Conservation (phyloP, 2,888 invertebrate species). For the Syrphus vitripennis region DNA sequence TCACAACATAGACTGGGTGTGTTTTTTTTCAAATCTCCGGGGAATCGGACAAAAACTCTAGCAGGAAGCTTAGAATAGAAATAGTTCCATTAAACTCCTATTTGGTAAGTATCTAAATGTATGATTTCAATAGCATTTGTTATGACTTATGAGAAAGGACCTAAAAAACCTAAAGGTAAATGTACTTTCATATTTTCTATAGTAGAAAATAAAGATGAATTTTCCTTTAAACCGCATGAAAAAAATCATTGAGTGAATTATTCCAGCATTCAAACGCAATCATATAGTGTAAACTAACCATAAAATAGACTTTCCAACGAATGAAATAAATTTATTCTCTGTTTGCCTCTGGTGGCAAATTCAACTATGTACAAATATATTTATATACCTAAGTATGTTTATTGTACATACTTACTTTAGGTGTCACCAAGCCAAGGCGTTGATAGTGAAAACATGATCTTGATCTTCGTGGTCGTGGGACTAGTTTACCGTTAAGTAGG, state of each 20-base stretch:
- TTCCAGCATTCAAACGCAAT: not conserved
- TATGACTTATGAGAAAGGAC: not conserved
- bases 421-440: slow-evolving; percentile 44
- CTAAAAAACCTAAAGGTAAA: no score
- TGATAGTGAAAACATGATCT: slow-evolving; percentile 66
- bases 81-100: no score
- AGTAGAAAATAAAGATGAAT: not conserved
- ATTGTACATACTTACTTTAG: not conserved
- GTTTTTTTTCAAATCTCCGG: no score
- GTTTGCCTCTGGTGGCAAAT: not conserved
- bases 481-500: slow-evolving; percentile 60
- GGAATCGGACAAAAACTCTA: no score
- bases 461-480: slow-evolving; percentile 65
- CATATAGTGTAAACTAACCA: not conserved
- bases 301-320: slow-evolving; percentile 34
- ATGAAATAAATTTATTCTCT: not conserved
- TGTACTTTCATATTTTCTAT: not conserved
- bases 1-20: no score
- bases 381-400: not conserved
- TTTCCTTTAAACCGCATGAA: not conserved
- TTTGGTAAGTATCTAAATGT: no score
- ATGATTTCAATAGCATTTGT: no score
- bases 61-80: no score
- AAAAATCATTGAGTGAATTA: not conserved
- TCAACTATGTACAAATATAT: not conserved